Base-by-base conservation (phyloP, 2,888 invertebrate species). In the Latrodectus elegans region DNA sequence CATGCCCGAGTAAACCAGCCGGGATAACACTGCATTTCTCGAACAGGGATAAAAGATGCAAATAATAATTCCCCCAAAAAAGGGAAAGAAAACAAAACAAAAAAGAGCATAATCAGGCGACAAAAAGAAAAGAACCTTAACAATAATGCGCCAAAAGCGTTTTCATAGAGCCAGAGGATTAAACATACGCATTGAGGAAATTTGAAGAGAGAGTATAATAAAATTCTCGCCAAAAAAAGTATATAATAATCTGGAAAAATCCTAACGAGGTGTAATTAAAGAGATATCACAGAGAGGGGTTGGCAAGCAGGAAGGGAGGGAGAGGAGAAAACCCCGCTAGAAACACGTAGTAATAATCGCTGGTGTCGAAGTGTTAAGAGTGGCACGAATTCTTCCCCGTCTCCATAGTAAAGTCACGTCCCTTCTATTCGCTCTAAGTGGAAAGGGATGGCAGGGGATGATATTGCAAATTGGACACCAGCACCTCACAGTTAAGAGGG, bases 241-340 rank as follows among this genome's bases (percentile, higher is more conserved):
- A n/a, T 49, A 71, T 72, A 81, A 82, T 82, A 82, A 82, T 82
- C 75, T 38, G 52, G 67, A 67, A 71, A 70, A 78, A 78, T 84
- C 84, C 78, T 84, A 84, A 84, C 77, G 78, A 84, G 77, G 75
- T 75, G 85, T 85, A 85, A 85, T 85, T 85, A 85, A 85, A 85
- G 85, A 85, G 80, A 52, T 85, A 85, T 85, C 85, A 80, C 64
- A 51, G 68, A 73, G 15, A 49, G 52, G 26, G 64, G 51, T 14
- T 38, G 73, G 68, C 38, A 4, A 2, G 38, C 8, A n/a, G 60
- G 60, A 6, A 60, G 60, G 10, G 55, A 38, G 55, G 15, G 55
- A 14, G 55, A 55, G 60, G 60, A 15, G 60, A 60, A 60, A 60
- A 15, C 14, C 60, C 60, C n/a, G 65, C 65, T 38, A 60, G 68